These are phyloP conservation scores for Lingula anatina DNA, from an alignment of 2,888 invertebrate genomes.

Conservation along the genomic window DNA sequence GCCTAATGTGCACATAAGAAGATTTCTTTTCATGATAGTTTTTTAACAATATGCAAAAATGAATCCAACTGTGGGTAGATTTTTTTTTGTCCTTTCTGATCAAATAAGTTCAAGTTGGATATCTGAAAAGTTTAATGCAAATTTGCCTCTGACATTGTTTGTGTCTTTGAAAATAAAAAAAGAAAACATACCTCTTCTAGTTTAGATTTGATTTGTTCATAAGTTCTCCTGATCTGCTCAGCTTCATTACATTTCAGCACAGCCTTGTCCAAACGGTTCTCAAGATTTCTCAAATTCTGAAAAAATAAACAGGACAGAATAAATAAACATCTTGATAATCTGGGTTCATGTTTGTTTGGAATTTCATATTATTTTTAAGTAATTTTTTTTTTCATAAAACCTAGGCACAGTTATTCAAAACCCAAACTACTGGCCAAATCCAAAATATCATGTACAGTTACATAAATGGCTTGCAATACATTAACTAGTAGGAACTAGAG, in stretches of 20 bases:
- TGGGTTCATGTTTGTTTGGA: background rate
- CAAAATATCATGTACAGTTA: no score
- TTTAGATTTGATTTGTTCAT: conserved; percentile 47
- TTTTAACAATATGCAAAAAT: no score
- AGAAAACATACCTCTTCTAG: conserved; percentile 34
- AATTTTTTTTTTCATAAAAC: no score
- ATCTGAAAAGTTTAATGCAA: background rate
- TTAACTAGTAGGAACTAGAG: no score
- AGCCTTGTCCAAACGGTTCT: conserved; percentile 48
- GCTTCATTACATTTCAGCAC: conserved; percentile 51
- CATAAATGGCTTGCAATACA: no score
- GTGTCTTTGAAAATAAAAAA: background rate
- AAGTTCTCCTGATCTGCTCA: conserved; percentile 48
- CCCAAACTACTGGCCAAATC: no score
- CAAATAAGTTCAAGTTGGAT: background rate
- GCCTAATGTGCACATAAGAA: no score
- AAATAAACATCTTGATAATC: background rate
- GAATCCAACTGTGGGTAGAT: no score
- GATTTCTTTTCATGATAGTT: no score
- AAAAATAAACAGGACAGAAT: conserved; percentile 5
- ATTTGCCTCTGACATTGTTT: background rate
- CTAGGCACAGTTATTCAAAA: no score
- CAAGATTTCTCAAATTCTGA: conserved; percentile 43
- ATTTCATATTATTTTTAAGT: no score
- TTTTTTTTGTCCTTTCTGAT: no score